Percentiles rank a stretch among this genome's conserved stretches.
Conservation (phyloP, 2,888 invertebrate genomes). For the Salpingus planirostris region DNA sequence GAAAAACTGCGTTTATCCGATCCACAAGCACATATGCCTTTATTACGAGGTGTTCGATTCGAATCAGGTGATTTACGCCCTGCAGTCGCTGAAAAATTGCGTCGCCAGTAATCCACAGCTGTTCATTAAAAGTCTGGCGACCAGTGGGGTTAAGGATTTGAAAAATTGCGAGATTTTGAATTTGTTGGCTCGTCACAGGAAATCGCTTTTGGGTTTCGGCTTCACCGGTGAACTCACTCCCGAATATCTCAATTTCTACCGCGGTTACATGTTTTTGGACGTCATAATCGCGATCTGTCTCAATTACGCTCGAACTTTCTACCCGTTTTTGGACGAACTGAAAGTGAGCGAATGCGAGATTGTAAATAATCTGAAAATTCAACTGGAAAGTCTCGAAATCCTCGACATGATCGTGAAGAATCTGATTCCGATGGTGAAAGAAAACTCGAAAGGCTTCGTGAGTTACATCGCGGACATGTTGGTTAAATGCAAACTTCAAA, state of each 20-base stretch:
- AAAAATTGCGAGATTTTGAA: constrained; percentile 49
- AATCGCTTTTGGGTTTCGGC: constrained; percentile 68
- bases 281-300: constrained; percentile 65
- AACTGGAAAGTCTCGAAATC: constrained; percentile 66
- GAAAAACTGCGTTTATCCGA: constrained; percentile 52
- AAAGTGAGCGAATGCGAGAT: constrained; percentile 50
- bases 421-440: constrained; percentile 62
- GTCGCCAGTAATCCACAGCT: constrained; percentile 61
- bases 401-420: constrained; percentile 63
- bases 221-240: constrained; percentile 54
- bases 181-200: constrained; percentile 64
- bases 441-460: constrained; percentile 67
- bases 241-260: constrained; percentile 59
- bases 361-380: constrained; percentile 67
- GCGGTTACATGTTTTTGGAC: constrained; percentile 75
- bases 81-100: constrained; percentile 65
- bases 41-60: constrained; percentile 75
- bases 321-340: constrained; percentile 57
- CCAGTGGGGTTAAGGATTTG: constrained; percentile 56
- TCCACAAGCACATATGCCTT: constrained; percentile 76
- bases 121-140: constrained; percentile 66
- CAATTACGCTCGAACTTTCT: constrained; percentile 73
- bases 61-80: constrained; percentile 61
- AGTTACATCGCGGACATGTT: constrained; percentile 68
- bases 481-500: constrained; percentile 72